Percentiles rank a stretch among this genome's conserved stretches.
These are phyloP conservation scores for Anthonomus grandis DNA, from an alignment of 1,140 invertebrate species.

Conservation along the genomic window DNA sequence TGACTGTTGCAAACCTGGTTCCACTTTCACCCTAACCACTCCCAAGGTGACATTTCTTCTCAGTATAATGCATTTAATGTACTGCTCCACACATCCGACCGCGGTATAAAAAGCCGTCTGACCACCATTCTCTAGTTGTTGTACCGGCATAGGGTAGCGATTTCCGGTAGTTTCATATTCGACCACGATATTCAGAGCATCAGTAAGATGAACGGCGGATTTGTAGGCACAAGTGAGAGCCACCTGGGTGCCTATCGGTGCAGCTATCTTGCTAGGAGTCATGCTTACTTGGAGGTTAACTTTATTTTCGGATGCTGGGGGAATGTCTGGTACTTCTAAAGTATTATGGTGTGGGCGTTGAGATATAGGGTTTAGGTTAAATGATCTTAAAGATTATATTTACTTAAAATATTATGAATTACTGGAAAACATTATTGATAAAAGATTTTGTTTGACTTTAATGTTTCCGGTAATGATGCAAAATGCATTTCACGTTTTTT, in stretches of 20 bases:
- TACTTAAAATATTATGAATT: no score
- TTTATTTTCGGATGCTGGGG: slow-evolving; percentile 30
- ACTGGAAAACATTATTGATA: no score
- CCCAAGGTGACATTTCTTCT: slow-evolving; percentile 42
- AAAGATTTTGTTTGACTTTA: no score
- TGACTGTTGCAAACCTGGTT: slow-evolving; percentile 30
- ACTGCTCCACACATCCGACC: slow-evolving; percentile 37
- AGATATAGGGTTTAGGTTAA: no score
- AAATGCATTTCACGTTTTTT: no score
- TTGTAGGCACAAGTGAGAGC: slow-evolving; percentile 55
- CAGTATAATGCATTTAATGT: slow-evolving; percentile 44
- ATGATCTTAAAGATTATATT: no score
- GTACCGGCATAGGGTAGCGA: slow-evolving; percentile 8
- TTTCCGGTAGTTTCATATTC: slow-evolving; percentile 17
- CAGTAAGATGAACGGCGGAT: slow-evolving; percentile 26
- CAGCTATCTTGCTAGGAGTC: slow-evolving; percentile 49
- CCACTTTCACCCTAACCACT: slow-evolving; percentile 16
- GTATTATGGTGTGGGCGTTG: no score
- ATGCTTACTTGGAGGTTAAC: slow-evolving; percentile 56
- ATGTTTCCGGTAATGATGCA: no score
- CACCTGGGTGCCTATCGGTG: slow-evolving; percentile 45
- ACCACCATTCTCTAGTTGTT: slow-evolving; percentile 12
- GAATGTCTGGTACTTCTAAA: not conserved
- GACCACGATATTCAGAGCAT: slow-evolving; percentile 7
- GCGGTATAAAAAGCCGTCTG: slow-evolving; percentile 32